phyloP scores from a whole-genome alignment of 2,113 vertebrate species.

The Pagrus major region DNA sequence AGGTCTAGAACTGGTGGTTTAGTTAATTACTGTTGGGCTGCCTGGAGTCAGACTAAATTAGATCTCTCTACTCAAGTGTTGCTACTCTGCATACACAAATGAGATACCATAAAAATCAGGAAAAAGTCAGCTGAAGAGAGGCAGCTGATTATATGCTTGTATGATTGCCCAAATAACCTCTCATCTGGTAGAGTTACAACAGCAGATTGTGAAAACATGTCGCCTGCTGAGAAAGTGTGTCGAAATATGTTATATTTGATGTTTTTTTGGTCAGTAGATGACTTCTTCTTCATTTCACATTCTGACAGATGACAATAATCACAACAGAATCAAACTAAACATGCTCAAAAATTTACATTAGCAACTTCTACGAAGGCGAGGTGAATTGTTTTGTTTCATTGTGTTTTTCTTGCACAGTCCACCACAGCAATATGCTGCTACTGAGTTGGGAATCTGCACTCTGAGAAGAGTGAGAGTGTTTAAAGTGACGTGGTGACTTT shows the following conservation, averaged over 20 bases:
- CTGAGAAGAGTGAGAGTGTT: background rate
- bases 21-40: background rate
- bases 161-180: background rate
- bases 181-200: background rate
- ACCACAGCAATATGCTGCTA: background rate
- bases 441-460: background rate
- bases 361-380: background rate
- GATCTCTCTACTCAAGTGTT: constrained; percentile 6
- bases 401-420: background rate
- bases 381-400: background rate
- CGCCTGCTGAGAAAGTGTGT: background rate
- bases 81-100: background rate
- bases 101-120: background rate
- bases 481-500: background rate
- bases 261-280: background rate
- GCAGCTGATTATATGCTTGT: background rate
- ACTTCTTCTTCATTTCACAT: background rate
- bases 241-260: background rate
- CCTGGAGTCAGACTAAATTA: background rate
- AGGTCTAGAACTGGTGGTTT: background rate
- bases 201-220: background rate
- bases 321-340: background rate
- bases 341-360: background rate
- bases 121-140: background rate
- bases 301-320: background rate